Percentiles rank a stretch among this genome's conserved stretches.
Conservation (phyloP, 1,140 invertebrate genomes). For the Cherax quadricarinatus region DNA sequence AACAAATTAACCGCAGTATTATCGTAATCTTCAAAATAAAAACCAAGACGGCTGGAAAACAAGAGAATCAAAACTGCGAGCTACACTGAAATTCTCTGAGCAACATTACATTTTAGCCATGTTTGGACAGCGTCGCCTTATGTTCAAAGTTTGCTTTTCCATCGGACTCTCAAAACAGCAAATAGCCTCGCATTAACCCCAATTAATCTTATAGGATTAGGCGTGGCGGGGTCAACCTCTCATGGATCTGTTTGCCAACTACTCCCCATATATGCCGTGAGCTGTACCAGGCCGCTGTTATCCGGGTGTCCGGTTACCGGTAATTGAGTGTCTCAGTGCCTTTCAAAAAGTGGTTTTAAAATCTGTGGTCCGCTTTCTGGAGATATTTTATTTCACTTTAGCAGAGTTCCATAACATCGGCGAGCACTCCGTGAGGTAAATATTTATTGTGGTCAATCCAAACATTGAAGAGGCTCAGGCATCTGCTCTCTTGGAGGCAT, state of each 20-base stretch:
- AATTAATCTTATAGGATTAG: slow-evolving; percentile 65
- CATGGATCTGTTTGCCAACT: neutral
- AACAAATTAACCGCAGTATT: neutral
- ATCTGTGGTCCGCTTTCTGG: neutral
- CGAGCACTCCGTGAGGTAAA: too few relatives aligned
- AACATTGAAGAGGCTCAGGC: too few relatives aligned
- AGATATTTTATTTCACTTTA: too few relatives aligned
- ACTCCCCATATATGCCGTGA: neutral
- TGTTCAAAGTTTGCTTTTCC: slow-evolving; percentile 44
- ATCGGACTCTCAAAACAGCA: slow-evolving; percentile 60
- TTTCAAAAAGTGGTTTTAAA: neutral
- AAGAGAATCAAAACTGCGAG: neutral
- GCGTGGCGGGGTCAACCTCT: slow-evolving; percentile 21
- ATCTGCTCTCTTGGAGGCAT: too few relatives aligned
- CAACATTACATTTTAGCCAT: neutral
- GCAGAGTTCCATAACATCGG: too few relatives aligned
- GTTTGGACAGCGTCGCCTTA: slow-evolving; percentile 23
- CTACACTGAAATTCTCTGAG: neutral
- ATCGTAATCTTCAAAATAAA: too few relatives aligned
- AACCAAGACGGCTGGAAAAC: neutral
- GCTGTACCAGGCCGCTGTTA: neutral
- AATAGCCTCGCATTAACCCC: slow-evolving; percentile 65
- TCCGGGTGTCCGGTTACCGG: neutral
- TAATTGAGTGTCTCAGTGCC: neutral
- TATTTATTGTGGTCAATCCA: too few relatives aligned